These are phyloP conservation scores for Camponotus floridanus DNA, from an alignment of 1,140 invertebrate genomes.

Conservation along the genomic window DNA sequence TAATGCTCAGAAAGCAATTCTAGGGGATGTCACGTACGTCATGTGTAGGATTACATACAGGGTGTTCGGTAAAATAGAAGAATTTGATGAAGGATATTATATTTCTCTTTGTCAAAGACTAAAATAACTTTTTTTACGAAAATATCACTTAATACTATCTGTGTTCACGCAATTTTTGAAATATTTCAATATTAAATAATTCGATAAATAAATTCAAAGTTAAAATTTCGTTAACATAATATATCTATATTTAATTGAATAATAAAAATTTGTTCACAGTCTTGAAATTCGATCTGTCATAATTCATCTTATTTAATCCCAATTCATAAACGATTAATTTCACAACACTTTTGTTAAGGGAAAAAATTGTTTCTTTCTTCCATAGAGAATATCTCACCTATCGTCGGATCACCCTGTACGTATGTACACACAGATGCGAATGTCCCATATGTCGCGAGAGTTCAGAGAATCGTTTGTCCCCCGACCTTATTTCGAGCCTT, in stretches of 20 bases:
- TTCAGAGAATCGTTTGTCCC: constrained; percentile 55
- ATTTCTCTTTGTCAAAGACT: constrained; percentile 9
- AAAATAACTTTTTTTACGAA: constrained; percentile 10
- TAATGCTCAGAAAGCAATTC: constrained; percentile 56
- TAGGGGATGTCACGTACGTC: constrained; percentile 32
- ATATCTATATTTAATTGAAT: not conserved
- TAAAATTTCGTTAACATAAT: constrained; percentile 20
- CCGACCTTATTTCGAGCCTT: constrained; percentile 53
- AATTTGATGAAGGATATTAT: constrained; percentile 11
- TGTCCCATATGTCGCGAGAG: constrained; percentile 53
- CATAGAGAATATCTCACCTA: not conserved
- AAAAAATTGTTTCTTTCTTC: not conserved
- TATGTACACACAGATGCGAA: constrained; percentile 39
- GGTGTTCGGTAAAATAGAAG: constrained; percentile 37
- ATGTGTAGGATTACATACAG: constrained; percentile 40
- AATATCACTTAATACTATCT: constrained; percentile 10
- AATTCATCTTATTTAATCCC: not conserved
- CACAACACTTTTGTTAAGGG: not conserved
- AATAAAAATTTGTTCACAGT: not conserved
- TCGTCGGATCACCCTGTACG: constrained; percentile 26
- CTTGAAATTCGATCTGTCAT: not conserved
- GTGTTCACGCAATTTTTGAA: not conserved
- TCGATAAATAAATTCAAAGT: not conserved
- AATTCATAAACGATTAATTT: not conserved
- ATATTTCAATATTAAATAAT: not conserved